phyloP scores from a whole-genome alignment of 2,113 vertebrate genomes.

The Myiozetetes cayanensis region DNA sequence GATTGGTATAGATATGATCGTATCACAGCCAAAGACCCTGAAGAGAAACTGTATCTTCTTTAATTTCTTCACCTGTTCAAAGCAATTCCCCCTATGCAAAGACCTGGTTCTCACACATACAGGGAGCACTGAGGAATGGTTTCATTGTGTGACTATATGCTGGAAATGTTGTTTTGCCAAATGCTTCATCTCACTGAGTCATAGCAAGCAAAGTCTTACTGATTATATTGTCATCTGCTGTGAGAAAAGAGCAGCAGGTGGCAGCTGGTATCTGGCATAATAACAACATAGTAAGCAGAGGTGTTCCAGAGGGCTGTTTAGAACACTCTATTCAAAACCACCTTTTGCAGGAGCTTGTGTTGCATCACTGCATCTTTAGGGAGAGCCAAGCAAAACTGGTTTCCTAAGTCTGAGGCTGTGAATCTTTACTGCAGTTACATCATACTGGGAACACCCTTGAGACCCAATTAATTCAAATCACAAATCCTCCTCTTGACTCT shows the following conservation, averaged over 20 bases:
- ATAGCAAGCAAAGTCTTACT: neutral
- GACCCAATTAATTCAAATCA: neutral
- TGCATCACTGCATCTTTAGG: neutral
- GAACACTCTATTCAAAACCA: neutral
- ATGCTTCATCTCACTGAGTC: neutral
- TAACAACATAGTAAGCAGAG: neutral
- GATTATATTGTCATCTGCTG: neutral
- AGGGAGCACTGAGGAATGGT: neutral
- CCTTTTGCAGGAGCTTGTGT: neutral
- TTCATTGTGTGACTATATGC: neutral
- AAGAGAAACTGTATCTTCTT: neutral
- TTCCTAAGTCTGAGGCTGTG: neutral
- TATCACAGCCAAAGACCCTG: accelerated
- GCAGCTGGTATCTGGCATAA: neutral
- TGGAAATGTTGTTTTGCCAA: neutral
- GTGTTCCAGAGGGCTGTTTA: neutral
- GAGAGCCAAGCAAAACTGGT: neutral
- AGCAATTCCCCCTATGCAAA: neutral
- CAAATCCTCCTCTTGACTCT: neutral
- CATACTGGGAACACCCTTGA: neutral
- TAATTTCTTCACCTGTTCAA: neutral
- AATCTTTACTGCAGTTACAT: neutral
- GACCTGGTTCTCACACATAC: neutral
- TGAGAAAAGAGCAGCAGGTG: neutral
- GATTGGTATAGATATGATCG: neutral